These are phyloP conservation scores for Lumbricus terrestris DNA, from an alignment of 2,888 invertebrate species.

Conservation along the genomic window DNA sequence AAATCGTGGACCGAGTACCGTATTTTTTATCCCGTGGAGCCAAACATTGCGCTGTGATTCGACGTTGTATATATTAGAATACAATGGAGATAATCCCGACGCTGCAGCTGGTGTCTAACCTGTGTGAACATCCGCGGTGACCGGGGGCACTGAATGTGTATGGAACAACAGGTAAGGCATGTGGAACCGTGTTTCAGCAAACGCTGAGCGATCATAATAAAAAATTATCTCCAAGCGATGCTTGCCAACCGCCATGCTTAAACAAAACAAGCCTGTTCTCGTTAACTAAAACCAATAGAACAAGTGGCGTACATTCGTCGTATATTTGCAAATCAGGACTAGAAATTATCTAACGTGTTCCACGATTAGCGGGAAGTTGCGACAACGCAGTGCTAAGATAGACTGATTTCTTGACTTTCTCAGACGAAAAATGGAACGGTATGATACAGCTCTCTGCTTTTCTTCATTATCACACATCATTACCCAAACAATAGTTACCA, in stretches of 20 bases:
- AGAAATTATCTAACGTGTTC: too few species aligned
- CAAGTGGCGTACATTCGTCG: background rate
- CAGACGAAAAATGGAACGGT: too few species aligned
- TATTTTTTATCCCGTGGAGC: background rate
- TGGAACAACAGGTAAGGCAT: background rate
- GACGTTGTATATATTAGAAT: background rate
- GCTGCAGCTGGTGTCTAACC: background rate
- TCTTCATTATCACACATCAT: too few species aligned
- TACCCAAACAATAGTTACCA: too few species aligned
- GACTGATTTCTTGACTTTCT: too few species aligned
- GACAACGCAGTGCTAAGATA: too few species aligned
- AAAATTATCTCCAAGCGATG: too few species aligned
- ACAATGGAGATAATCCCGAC: background rate
- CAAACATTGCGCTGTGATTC: background rate
- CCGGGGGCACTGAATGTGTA: background rate
- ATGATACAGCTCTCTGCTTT: too few species aligned
- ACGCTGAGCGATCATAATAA: too few species aligned
- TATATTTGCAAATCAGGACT: too few species aligned
- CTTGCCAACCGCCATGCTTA: background rate
- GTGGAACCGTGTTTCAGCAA: too few species aligned
- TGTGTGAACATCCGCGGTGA: background rate
- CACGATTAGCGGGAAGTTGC: too few species aligned
- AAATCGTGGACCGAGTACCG: background rate
- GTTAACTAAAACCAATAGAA: background rate
- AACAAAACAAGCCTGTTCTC: background rate